Conservation (phyloP, 2,113 vertebrate species). For the Chionodraco myersi region DNA sequence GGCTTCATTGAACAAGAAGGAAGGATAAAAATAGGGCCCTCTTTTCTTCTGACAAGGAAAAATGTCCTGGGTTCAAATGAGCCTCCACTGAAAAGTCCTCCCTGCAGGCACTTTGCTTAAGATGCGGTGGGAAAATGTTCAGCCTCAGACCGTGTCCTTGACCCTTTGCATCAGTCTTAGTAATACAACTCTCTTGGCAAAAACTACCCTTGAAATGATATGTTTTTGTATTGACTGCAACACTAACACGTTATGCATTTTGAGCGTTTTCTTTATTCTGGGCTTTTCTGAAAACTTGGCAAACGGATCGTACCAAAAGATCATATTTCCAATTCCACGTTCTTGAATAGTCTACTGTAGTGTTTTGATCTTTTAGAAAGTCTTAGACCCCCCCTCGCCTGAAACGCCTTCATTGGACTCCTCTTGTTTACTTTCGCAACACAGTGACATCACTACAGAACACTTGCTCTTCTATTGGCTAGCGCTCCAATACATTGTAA, state of each 20-base stretch:
- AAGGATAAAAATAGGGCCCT: constrained; percentile 65
- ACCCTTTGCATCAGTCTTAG: constrained; percentile 7
- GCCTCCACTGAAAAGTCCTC: constrained; percentile 51
- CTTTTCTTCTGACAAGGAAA: constrained; percentile 64
- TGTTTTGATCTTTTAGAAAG: background rate
- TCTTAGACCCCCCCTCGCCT: background rate
- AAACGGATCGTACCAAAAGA: background rate
- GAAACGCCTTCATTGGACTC: no score
- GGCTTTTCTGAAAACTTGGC: background rate
- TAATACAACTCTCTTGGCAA: background rate
- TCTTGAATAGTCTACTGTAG: background rate
- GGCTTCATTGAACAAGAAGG: constrained; percentile 54
- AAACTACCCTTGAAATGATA: background rate
- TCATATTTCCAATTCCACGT: no score
- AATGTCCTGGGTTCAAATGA: constrained; percentile 69
- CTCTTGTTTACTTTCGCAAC: no score
- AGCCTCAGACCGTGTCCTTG: constrained; percentile 32
- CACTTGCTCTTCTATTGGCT: no score
- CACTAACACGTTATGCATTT: background rate
- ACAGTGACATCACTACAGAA: no score
- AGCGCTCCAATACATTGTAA: no score
- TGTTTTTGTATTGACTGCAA: no score
- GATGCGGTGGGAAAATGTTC: constrained; percentile 39
- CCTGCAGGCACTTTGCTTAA: constrained; percentile 27
- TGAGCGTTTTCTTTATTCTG: background rate